Evolutionary conservation across 2,113 vertebrate species (phyloP).

Genomic region (Pyrgilauda ruficollis): DNA sequence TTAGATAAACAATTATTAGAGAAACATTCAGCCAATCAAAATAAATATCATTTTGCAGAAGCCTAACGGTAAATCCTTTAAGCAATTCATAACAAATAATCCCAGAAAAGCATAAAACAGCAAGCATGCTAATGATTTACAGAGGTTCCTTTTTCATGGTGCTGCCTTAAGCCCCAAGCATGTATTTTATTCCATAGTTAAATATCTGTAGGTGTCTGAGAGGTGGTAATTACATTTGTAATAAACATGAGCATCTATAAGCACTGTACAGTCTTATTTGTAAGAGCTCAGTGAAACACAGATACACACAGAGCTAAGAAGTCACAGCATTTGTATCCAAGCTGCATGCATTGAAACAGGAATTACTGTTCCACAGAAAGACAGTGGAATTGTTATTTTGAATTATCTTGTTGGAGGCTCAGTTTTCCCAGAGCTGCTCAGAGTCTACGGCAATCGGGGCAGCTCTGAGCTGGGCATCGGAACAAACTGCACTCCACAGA

Average conservation of each 20-base stretch:
- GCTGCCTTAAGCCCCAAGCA: not conserved
- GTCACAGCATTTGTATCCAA: not conserved
- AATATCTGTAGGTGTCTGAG: not conserved
- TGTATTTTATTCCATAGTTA: not conserved
- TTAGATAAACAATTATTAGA: conserved; percentile 32
- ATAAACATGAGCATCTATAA: not conserved
- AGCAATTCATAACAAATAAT: not conserved
- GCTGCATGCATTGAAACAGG: not conserved
- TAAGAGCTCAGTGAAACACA: not conserved
- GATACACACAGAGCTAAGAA: not conserved
- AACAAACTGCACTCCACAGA: not conserved
- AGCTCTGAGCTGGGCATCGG: not conserved
- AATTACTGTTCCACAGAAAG: not conserved
- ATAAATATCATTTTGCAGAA: not conserved
- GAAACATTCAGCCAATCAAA: not conserved
- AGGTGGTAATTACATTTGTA: not conserved
- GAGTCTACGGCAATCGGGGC: not conserved
- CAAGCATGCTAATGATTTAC: not conserved
- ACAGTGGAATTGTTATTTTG: not conserved
- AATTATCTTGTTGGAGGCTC: not conserved
- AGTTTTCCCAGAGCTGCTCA: not conserved
- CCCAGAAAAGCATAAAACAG: not conserved
- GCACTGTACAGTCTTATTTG: not conserved
- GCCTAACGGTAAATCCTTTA: not conserved
- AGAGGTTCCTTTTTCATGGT: not conserved